Evolutionary conservation across 2,888 invertebrate species (phyloP).

Genomic region (Orthosia gracilis): DNA sequence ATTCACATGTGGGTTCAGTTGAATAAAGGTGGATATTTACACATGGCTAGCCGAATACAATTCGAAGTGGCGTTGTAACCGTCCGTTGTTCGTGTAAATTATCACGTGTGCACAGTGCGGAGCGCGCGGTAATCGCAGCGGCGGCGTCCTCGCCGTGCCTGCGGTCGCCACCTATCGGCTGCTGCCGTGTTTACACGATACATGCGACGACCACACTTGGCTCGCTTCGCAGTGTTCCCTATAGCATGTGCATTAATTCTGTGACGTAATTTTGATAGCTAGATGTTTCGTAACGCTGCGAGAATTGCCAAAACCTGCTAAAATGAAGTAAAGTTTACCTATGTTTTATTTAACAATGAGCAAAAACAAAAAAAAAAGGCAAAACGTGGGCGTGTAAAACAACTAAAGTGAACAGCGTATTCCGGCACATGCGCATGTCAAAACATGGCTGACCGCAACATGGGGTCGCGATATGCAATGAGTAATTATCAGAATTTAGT

Average conservation of each 20-base stretch:
- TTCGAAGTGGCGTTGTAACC: conserved; percentile 72
- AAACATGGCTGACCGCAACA: conserved; percentile 82
- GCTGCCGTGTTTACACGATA: conserved; percentile 71
- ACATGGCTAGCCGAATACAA: conserved; percentile 82
- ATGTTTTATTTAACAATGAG: too few relatives aligned
- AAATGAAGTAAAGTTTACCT: neutral
- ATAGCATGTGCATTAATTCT: conserved; percentile 43
- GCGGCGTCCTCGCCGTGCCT: conserved; percentile 70
- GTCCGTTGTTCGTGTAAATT: conserved; percentile 84
- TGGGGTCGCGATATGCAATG: conserved; percentile 43
- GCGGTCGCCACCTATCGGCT: conserved; percentile 80
- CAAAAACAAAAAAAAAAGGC: too few relatives aligned
- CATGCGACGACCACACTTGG: conserved; percentile 61
- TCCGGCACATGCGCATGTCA: conserved; percentile 82
- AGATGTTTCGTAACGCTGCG: conserved; percentile 10
- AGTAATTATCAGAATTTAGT: neutral
- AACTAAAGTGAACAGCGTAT: conserved; percentile 55
- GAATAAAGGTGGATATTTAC: conserved; percentile 79
- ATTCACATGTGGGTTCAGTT: conserved; percentile 63
- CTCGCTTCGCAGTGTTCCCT: conserved; percentile 45
- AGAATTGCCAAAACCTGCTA: conserved; percentile 4
- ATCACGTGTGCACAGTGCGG: conserved; percentile 78
- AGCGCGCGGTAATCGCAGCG: conserved; percentile 74
- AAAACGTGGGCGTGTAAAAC: conserved; percentile 50
- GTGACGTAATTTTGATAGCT: conserved; percentile 41